Base-by-base conservation (phyloP, 92 coral and sea anemone genomes). In the Umimayanthus kanabou region DNA sequence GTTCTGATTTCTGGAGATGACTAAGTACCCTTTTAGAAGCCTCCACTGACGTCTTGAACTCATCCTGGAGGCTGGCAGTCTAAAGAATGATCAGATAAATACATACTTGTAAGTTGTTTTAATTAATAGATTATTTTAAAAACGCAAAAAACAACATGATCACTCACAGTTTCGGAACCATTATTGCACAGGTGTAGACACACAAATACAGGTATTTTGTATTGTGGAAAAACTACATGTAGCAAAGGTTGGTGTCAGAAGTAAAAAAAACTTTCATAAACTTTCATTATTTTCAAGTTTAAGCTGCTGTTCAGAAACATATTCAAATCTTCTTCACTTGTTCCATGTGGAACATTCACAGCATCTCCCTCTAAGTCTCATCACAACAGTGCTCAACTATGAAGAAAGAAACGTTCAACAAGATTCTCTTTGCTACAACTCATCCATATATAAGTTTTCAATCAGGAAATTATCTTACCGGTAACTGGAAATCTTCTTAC, bases 1-100 rank as follows among this genome's bases (percentile, higher is more conserved):
- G 89, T 76, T 91, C 92, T 72, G 99, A 97, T 80, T 88, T 92
- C 74, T 93, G 93, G 53, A 97, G 90, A 33, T 88, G 94, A 13
- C 83, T 83, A n/a, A 93, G 70, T 14, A 94, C 87, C 10, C 83
- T 87, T 78, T 90, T 74, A 9, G 94, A 96, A 43, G 93, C 92
- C 9, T 91, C 92, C 57, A 97, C 80, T 39, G 90, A 89, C 8
- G 82, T 53, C 61, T 94, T 91, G 39, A 97, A 81, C 73, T 92
- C 93, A 23, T 89, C 91, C 86, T 94, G 89, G 13, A 93, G 70
- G 23, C 74, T 92, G 5, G 87, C 85, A 66, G 95, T 89, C 98
- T 93, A 6, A 61, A 65, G 20, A 53, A 53, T 53, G 11, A 13
- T 3, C 58, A 53, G 58, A 18, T 3, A 23, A 61, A 61, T n/a